Conservation (phyloP, 2,888 invertebrate species). For the Helicoverpa assulta region DNA sequence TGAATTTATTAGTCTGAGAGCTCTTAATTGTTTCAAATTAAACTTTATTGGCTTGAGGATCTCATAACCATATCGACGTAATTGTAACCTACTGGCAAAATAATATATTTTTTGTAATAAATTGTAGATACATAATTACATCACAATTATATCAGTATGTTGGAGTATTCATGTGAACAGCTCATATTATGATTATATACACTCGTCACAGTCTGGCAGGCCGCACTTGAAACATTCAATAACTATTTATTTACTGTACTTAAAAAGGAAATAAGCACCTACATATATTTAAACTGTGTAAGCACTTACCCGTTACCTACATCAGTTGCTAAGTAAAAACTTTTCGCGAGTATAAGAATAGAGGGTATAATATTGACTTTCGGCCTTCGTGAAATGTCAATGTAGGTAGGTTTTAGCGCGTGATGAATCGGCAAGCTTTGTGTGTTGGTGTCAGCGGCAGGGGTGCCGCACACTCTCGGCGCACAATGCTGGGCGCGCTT, state of each 20-base stretch:
- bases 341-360: slow-evolving; percentile 22
- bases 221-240: neutral
- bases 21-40: neutral
- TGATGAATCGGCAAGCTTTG: slow-evolving; percentile 56
- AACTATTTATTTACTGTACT: slow-evolving; percentile 15
- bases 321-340: slow-evolving; percentile 17
- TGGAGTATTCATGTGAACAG: neutral
- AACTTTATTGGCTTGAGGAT: no score
- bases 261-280: slow-evolving; percentile 8
- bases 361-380: slow-evolving; percentile 46
- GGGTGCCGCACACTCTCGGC: slow-evolving; percentile 44
- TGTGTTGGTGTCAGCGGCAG: slow-evolving; percentile 29
- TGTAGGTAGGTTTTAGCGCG: slow-evolving; percentile 36
- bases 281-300: no score
- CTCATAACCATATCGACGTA: no score
- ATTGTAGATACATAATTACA: neutral
- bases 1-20: neutral
- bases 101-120: no score
- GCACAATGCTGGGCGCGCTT: slow-evolving; percentile 9
- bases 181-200: neutral
- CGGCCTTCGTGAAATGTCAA: slow-evolving; percentile 43
- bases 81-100: no score
- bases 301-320: neutral
- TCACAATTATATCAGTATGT: neutral
- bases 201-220: neutral